Base-by-base conservation (phyloP, 2,797 vertebrate genomes). In the Emydoidea blandingii region DNA sequence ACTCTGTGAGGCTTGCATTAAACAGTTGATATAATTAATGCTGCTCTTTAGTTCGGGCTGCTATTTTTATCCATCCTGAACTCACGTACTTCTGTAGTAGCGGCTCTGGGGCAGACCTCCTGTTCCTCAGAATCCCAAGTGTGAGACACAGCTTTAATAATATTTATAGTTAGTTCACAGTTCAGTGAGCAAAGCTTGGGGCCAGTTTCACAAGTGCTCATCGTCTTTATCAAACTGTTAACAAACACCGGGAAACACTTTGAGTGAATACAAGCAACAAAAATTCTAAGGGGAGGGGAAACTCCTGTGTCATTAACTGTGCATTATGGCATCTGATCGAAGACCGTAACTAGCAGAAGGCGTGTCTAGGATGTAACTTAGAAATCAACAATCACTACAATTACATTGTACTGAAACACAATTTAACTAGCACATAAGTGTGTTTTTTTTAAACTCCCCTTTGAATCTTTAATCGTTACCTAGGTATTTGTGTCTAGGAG, bases 61-160 rank as follows among this genome's bases (percentile, higher is more conserved):
- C 94, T 96, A 95, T 97, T 98, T 98, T 98, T 96, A 94, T 97
- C 92, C 62, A 72, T 85, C 96, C 96, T 96, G 89, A 96, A 96
- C 97, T 96, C 88, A 81, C 0, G 1, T 89, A 87, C 84, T 96
- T 97, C 95, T 86, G 79, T 96, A 95, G 90, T 91, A 86, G 89
- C 80, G 92, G 98, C 97, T 97, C 94, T 79, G 94, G 97, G 97
- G 97, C 96, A 93, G 94, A 94, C 94, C 95, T 96, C 96, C 92
- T 94, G 97, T 97, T 95, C 91, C 91, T 97, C 92, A 74, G 85
- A 88, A 88, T 97, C 97, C 91, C 47, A 3, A 93, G 95, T 88
- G 96, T 82, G 89, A 97, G 97, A 90, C 85, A 18, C 49, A 25
- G 94, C 97, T 94, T 95, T 96, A 95, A 97, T 97, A 96, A 96